A percentile compares a stretch with the other conserved stretches of the same genome.
Evolutionary conservation across 2,113 vertebrate genomes (phyloP).

Genomic region (Eupsittula cactorum): DNA sequence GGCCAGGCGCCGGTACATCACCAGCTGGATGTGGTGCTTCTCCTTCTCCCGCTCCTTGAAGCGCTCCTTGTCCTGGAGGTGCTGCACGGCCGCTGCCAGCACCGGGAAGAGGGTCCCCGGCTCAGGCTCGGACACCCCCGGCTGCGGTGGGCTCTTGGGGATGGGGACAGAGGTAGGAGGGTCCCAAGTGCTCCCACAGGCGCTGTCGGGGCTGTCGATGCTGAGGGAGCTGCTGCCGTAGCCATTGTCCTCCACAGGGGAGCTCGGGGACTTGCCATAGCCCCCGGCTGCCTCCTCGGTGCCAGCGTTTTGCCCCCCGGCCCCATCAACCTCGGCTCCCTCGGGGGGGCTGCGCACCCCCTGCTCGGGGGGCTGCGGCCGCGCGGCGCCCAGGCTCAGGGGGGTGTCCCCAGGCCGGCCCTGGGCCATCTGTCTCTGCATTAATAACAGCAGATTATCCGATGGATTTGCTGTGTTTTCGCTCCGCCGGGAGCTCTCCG

Average conservation of each 20-base stretch:
- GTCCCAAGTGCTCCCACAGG: slow-evolving; percentile 63
- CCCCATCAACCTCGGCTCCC: slow-evolving; percentile 80
- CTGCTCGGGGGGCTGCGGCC: background rate
- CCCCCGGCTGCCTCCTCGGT: slow-evolving; percentile 23
- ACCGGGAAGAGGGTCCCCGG: slow-evolving; percentile 69
- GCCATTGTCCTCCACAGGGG: slow-evolving; percentile 83
- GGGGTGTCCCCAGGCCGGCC: slow-evolving; percentile 20
- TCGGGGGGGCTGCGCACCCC: slow-evolving; percentile 85
- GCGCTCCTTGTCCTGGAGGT: slow-evolving; percentile 86
- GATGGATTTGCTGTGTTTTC: slow-evolving; percentile 20
- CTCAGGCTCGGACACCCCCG: background rate
- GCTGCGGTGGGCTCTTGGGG: background rate
- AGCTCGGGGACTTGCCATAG: slow-evolving; percentile 66
- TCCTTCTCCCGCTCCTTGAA: slow-evolving; percentile 96
- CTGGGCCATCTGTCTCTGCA: slow-evolving; percentile 69
- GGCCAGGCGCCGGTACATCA: slow-evolving; percentile 95
- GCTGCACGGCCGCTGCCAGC: slow-evolving; percentile 86
- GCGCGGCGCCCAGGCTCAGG: background rate
- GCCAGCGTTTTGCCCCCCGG: background rate
- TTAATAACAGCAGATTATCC: slow-evolving; percentile 62
- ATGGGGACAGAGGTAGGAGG: background rate
- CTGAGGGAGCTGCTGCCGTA: slow-evolving; percentile 86
- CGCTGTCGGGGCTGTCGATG: slow-evolving; percentile 74
- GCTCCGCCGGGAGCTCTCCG: slow-evolving; percentile 39
- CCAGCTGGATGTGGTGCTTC: slow-evolving; percentile 92